These are phyloP conservation scores for Pandemis cinnamomeana DNA, from an alignment of 2,888 invertebrate species.

Conservation along the genomic window DNA sequence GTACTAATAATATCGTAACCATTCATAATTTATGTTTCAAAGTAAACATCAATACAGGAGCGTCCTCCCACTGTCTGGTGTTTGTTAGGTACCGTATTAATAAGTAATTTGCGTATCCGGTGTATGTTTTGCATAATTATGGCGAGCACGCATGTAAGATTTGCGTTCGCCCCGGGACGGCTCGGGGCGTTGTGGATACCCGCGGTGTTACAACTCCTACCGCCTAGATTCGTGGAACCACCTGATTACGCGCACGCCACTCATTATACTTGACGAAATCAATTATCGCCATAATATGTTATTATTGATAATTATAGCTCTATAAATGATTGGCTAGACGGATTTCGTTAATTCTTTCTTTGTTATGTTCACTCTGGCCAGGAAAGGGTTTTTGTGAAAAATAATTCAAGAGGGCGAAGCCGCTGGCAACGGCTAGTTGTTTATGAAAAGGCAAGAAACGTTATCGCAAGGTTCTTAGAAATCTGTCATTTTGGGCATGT, in stretches of 20 bases:
- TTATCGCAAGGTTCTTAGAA: too few relatives aligned
- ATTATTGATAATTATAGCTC: conserved; percentile 17
- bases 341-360: too few relatives aligned
- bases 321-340: neutral
- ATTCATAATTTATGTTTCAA: neutral
- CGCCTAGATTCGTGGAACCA: conserved; percentile 29
- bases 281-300: conserved; percentile 24
- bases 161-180: conserved; percentile 51
- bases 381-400: too few relatives aligned
- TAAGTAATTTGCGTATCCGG: conserved; percentile 67
- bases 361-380: too few relatives aligned
- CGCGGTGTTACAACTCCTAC: conserved; percentile 44
- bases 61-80: conserved; percentile 22
- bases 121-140: conserved; percentile 74
- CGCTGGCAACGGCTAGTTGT: too few relatives aligned
- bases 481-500: too few relatives aligned
- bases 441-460: too few relatives aligned
- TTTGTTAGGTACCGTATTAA: conserved; percentile 62
- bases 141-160: conserved; percentile 60
- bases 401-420: too few relatives aligned
- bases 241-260: conserved; percentile 39
- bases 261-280: conserved; percentile 34
- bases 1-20: neutral
- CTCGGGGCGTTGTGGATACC: conserved; percentile 52
- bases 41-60: conserved; percentile 13